Conservation (phyloP, 2,797 vertebrate genomes). For the Melanotaenia pygmaea region DNA sequence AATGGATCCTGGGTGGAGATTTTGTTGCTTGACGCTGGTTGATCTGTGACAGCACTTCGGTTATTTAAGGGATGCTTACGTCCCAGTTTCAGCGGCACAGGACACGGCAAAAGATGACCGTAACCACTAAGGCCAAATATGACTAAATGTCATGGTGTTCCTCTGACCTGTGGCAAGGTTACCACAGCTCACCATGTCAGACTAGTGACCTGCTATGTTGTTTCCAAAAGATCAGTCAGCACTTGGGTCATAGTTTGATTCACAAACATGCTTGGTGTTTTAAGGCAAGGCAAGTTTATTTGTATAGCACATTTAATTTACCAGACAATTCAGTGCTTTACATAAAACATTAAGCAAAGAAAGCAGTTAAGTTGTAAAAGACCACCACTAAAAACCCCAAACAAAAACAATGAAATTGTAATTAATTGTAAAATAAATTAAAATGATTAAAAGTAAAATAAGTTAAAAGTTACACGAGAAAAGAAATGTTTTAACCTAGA, state of each 20-base stretch:
- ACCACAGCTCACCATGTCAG: slow-evolving; percentile 54
- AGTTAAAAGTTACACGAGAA: no score
- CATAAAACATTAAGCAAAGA: no score
- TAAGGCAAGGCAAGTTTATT: not conserved
- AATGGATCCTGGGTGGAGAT: slow-evolving; percentile 58
- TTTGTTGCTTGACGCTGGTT: slow-evolving; percentile 62
- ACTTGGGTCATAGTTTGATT: slow-evolving; percentile 16
- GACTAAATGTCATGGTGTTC: slow-evolving; percentile 76
- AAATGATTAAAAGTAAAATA: no score
- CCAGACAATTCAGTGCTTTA: no score
- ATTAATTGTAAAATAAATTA: no score
- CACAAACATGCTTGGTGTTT: slow-evolving; percentile 12
- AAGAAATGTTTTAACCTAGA: no score
- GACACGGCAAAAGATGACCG: slow-evolving; percentile 63
- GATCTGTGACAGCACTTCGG: slow-evolving; percentile 57
- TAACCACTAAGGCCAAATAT: slow-evolving; percentile 73
- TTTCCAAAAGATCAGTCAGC: slow-evolving; percentile 14
- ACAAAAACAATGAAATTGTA: no score
- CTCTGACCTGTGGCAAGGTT: slow-evolving; percentile 40
- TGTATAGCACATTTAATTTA: no score
- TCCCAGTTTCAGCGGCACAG: slow-evolving; percentile 66
- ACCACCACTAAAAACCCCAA: no score
- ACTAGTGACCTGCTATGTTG: slow-evolving; percentile 41
- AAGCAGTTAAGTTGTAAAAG: no score
- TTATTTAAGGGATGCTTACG: slow-evolving; percentile 84